Evolutionary conservation across 2,113 vertebrate species (phyloP).

Genomic region (Halichoerus grypus): DNA sequence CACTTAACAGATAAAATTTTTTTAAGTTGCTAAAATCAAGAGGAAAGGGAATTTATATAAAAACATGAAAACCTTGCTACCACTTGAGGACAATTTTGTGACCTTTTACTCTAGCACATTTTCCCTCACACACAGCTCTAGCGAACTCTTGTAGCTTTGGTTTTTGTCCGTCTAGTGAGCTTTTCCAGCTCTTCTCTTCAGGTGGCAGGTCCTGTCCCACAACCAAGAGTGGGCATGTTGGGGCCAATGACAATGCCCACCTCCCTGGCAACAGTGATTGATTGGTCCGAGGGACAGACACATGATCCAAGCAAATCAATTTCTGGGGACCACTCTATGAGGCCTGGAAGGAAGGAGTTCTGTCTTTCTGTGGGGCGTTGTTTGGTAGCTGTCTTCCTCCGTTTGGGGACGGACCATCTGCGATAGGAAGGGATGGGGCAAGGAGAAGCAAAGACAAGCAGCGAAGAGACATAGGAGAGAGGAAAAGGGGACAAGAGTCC

Average conservation of each 20-base stretch:
- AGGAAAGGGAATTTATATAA: neutral
- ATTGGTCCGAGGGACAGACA: neutral
- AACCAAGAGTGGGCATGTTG: neutral
- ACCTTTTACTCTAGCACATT: neutral
- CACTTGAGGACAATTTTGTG: neutral
- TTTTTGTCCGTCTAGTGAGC: neutral
- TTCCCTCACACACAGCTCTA: neutral
- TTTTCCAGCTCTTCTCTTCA: neutral
- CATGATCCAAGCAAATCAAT: neutral
- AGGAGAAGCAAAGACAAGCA: neutral
- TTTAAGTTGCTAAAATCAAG: neutral
- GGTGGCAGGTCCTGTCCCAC: neutral
- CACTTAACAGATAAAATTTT: neutral
- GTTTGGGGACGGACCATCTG: fast-evolving
- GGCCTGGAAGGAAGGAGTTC: neutral
- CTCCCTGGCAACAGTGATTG: neutral
- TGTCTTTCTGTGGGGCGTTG: neutral
- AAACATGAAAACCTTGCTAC: neutral
- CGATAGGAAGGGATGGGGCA: neutral
- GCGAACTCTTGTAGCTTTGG: neutral
- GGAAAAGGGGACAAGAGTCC: neutral
- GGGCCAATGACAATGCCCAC: neutral
- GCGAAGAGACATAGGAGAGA: neutral
- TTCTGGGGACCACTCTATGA: neutral
- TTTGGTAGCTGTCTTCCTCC: neutral